Evolutionary conservation across 2,888 invertebrate genomes (phyloP), one percentile per base, ranked within the genome.

Genomic region (Apamea crenata): DNA sequence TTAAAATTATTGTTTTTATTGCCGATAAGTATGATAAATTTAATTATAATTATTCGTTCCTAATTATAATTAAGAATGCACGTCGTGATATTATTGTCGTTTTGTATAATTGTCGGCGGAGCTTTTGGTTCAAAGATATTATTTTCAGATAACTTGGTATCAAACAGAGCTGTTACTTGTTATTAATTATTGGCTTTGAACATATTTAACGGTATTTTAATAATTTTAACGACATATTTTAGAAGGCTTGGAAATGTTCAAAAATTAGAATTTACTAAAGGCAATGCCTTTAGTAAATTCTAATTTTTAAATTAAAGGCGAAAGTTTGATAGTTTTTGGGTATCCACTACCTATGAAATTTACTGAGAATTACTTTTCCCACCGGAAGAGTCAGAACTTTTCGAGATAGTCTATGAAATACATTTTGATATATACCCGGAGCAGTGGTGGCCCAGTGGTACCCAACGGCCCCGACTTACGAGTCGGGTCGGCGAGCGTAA

Each of bases 41-140:
- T 84, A 83, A 87, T 84, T 84, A 88, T 80, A 83, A 80, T 81
- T 81, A 67, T 77, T 81, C 61, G 78, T 81, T 79, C 69, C 77
- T 87, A 87, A 86, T 86, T 88, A 86, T 70, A 82, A 88, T 80
- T 74, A 71, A 80, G 80, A 78, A 87, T 84, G 74, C 32, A 29
- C 29, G 53, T 77, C 56, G 77, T 81, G 71, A 87, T 77, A 66
- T 80, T 74, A 81, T 80, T 79, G 81, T 47, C 36, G 69, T 77
- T 70, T 74, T 12, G 29, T 81, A 14, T 75, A 82, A 74, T 79
- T 75, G 76, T 36, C 67, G 69, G 72, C 67, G 53, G 65, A 14
- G 68, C 69, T 70, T 79, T 80, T 82, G 50, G 65, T 78, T 50
- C 61, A 21, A 71, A 70, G 79, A 86, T 86, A 77, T 77, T 82